Base-by-base conservation (phyloP, 1,140 invertebrate species). In the Drosophila sechellia region DNA sequence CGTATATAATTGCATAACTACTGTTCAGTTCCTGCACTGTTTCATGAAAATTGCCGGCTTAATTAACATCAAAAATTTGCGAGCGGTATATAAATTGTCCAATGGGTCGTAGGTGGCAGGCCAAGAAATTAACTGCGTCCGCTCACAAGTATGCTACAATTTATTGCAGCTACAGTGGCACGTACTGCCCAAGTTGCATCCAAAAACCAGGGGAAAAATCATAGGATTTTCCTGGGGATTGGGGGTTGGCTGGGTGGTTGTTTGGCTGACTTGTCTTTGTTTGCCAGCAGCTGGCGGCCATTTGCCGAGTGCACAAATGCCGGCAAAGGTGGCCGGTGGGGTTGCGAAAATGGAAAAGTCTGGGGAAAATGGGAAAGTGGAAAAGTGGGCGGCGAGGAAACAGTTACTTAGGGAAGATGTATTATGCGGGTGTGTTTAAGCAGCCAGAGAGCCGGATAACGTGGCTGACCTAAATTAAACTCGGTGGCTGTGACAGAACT, bases 71-170 rank as follows among this genome's bases (percentile, higher is more conserved):
- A 60, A 53, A 77, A 61, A 72, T 52, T 64, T 53, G 45, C 55
- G 71, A 49, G 43, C 53, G 37, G 45, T 73, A 42, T 68, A 81
- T 63, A 77, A 81, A 77, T 81, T 48, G 68, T 77, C 60, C 50
- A 37, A 49, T 58, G 45, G 65, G 55, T 81, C 54, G 49, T 60
- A 49, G 78, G 68, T 72, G 42, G 53, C 54, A 77, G 69, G 60
- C 56, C 17, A 53, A 65, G 52, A 77, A 81, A 81, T 77, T 68
- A 81, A 81, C 73, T 77, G 68, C 54, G 61, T 43, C 61, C 68
- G 61, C 61, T 52, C 10, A 39, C 52, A 81, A 77, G 72, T 81
- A 79, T 77, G 79, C 79, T 69, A 63, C 79, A 78, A 81, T 81
- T 77, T 77, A 81, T 77, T 77, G 69, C 79, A 77, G 40, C 74